Base-by-base conservation (phyloP, 2,888 invertebrate genomes). In the Spicauda simplicius region DNA sequence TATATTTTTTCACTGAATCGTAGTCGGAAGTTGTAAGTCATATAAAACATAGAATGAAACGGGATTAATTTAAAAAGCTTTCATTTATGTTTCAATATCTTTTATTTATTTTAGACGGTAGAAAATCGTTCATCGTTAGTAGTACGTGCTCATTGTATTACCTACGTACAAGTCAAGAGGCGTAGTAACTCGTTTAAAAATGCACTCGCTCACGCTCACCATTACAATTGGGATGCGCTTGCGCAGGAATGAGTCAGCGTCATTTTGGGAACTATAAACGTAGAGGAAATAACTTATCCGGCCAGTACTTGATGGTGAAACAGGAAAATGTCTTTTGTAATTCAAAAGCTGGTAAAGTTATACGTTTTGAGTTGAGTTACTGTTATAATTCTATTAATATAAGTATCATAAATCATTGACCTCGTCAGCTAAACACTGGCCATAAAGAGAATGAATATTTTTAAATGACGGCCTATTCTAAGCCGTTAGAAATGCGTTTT, bases 211-310 rank as follows among this genome's bases (percentile, higher is more conserved):
- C n/a, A 50, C 58, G 16, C 48, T 50, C 59, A 30, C 41, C 12
- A 33, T 41, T 33, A 66, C 65, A 66, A 66, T 66, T 66, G 65
- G 59, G 65, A 60, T 66, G 65, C 65, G 59, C 48, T 59, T 66
- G 59, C 65, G 54, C 65, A 66, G 58, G 59, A 60, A 55, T 66
- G 65, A 66, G 59, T 66, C 65, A 66, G 45, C 55, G 14, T 33
- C 59, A 60, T 60, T 66, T 66, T 50, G 55, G 60, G 55, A 54
- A 66, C 48, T 20, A 50, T 57, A 33, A 14, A 8, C 19, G 14
- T 10, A 50, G 53, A 16, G 18, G 20, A 50, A 52, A 52, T 10
- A n/a, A 33, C 16, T n/a, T 0, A 37, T 16, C 10, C 10, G 1
- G n/a, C 11, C 8, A 18, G 18, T 45, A 45, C 45, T 45, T n/a